Percentiles rank a stretch among this genome's conserved stretches.
Conservation (phyloP, 2,888 invertebrate species). For the Escarpia spicata region DNA sequence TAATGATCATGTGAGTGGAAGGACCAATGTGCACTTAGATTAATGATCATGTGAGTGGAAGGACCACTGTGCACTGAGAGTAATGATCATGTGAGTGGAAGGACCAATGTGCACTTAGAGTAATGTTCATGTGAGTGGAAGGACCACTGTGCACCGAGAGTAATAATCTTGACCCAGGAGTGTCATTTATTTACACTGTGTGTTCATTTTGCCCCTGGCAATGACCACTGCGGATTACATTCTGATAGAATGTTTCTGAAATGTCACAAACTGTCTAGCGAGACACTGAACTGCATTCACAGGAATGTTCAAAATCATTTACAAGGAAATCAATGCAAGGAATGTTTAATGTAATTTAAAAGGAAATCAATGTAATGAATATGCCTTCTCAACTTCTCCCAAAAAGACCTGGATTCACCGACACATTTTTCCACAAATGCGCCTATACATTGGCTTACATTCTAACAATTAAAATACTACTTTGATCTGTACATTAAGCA, state of each 20-base stretch:
- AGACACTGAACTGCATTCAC: background rate
- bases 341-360: no score
- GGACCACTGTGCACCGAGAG: background rate
- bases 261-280: background rate
- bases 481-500: no score
- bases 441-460: no score
- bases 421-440: no score
- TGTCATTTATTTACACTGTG: background rate
- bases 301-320: no score
- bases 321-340: no score
- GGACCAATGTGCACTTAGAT: background rate
- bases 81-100: background rate
- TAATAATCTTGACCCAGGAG: background rate
- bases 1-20: background rate
- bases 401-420: no score
- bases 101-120: no score
- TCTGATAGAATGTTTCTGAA: background rate
- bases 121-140: background rate
- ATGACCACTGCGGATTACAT: background rate
- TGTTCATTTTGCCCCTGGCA: background rate
- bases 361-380: no score
- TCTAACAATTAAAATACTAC: no score
- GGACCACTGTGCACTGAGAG: background rate
- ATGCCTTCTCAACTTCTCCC: no score
- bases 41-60: background rate